Evolutionary conservation across 2,113 vertebrate genomes (phyloP), one percentile per base, ranked within the genome.

Genomic region (Epinephelus cyanopodus): DNA sequence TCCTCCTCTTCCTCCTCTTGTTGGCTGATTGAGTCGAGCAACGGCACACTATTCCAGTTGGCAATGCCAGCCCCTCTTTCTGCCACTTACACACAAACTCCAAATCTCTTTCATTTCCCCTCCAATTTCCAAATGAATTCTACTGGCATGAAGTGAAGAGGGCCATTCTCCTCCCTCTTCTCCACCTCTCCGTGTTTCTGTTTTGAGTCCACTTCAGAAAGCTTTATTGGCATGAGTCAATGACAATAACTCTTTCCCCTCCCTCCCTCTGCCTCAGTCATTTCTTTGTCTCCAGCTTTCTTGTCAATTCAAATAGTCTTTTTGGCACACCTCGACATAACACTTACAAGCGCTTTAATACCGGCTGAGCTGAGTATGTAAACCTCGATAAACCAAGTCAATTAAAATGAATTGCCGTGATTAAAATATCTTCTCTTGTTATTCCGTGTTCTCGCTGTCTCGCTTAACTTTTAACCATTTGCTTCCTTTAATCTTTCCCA

Each of bases 21-120:
- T 54, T 85, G 77, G 79, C 80, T 37, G 45, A 70, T 84, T 62
- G 33, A 23, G 42, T 82, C 76, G 18, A 71, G 62, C 73, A 27
- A 42, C 64, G 77, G 74, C 85, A 78, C 65, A 87, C 66, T 82
- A 53, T 84, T 85, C 71, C 74, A 82, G 60, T 90, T 90, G 89
- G 90, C 92, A 81, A 13, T 4, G 61, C 33, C 60, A 23, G 52
- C 47, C 73, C 48, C 74, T 79, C 60, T 50, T 27, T 61, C 71
- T 81, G 48, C 77, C 85, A 63, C 87, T 84, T 77, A 74, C 82
- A 79, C 81, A 57, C 79, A 61, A 48, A 58, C 68, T 60, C 23
- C 53, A 63, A 75, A 83, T 45, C 79, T 37, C 62, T 63, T 75
- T 82, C 29, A 69, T 53, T 83, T 63, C 19, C n/a, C 50, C 54